Evolutionary conservation across 2,113 vertebrate genomes (phyloP), one percentile per base, ranked within the genome.

Genomic region (Lampris incognitus): DNA sequence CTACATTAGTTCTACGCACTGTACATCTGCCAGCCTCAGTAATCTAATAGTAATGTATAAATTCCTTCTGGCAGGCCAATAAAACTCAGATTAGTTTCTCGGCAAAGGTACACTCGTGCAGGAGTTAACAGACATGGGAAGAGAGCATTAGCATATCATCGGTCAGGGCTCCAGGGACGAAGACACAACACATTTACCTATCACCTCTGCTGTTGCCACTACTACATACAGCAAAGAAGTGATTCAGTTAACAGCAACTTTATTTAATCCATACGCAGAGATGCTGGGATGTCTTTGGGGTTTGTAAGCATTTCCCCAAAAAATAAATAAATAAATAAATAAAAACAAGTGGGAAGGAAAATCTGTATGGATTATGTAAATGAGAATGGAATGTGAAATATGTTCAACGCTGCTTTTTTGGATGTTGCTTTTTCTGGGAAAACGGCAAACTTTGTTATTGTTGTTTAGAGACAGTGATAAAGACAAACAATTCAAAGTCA

Each of bases 51-150:
- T 76, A 84, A 89, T 89, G 91, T 90, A 87, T 91, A 92, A 92
- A 93, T 91, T 92, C 87, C 84, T 86, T 89, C 78, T 93, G 92
- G 91, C 92, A 94, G 92, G 82, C 87, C 90, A 94, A 93, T 93
- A 92, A 92, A 93, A 85, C 86, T 86, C 83, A 89, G 89, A 92
- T 93, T 92, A 92, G 89, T 90, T 92, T 91, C 89, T 72, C 58
- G 11, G 84, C 79, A 75, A 84, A 91, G 86, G 92, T 91, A 89
- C 76, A 85, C 78, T 75, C 46, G 55, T 85, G 86, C 84, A 82
- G 85, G 77, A 9, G 78, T 82, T 92, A 91, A 92, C 84, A 87
- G 93, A 90, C 89, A 77, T 75, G 82, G 75, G 83, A 85, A 64
- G 63, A 67, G 67, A 69, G 77, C 78, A 92, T 94, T 92, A 91